A percentile compares a stretch with the other conserved stretches of the same genome.
Conservation (phyloP, 1,140 invertebrate genomes). For the Copidosoma floridanum region DNA sequence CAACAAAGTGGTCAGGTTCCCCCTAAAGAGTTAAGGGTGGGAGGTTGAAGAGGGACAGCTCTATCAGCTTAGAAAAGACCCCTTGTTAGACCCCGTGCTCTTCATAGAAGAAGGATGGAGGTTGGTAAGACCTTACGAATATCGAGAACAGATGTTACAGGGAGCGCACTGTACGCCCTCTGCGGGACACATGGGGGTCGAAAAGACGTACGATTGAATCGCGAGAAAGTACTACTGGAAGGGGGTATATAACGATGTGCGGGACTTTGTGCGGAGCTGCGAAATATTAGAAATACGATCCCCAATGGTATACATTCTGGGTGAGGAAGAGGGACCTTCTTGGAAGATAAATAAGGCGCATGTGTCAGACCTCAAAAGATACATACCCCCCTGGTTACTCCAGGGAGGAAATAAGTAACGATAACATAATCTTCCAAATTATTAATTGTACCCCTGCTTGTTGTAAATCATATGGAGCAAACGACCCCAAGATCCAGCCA, state of each 20-base stretch:
- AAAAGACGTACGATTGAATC: constrained; percentile 8
- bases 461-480: no score
- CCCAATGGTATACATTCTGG: no score
- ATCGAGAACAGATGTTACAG: background rate
- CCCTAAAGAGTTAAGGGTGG: background rate
- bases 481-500: no score
- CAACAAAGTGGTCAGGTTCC: background rate
- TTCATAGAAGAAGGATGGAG: background rate
- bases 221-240: constrained; percentile 7
- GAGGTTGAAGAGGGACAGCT: background rate
- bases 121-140: background rate
- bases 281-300: no score
- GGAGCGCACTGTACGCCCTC: background rate
- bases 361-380: no score
- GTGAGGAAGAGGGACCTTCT: no score
- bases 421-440: no score
- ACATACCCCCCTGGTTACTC: no score
- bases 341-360: no score
- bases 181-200: background rate
- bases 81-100: background rate
- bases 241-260: background rate
- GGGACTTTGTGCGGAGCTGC: background rate
- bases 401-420: no score
- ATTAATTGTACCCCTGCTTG: no score
- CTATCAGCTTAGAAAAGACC: background rate